A percentile compares a stretch with the other conserved stretches of the same genome.
Conservation (phyloP, 2,113 vertebrate species). For the Daubentonia madagascariensis region DNA sequence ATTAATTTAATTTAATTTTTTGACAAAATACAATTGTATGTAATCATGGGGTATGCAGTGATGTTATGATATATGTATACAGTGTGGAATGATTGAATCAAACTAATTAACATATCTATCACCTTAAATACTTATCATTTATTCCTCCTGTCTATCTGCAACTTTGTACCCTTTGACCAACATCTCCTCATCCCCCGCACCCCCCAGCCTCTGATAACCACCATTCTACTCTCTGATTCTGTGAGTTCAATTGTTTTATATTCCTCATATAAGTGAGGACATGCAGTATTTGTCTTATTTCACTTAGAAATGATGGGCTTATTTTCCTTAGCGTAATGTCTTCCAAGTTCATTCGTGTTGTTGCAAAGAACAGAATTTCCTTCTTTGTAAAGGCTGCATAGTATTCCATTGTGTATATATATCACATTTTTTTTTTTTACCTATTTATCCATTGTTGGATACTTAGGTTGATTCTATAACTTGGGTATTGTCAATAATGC, state of each 20-base stretch:
- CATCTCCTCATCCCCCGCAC: background rate
- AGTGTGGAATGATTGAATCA: background rate
- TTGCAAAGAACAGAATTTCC: background rate
- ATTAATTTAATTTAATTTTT: background rate
- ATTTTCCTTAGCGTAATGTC: background rate
- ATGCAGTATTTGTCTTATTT: background rate
- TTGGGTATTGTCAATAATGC: background rate
- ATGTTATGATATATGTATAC: background rate
- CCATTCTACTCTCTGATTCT: background rate
- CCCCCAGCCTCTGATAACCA: background rate
- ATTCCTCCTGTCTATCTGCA: background rate
- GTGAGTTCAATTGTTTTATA: background rate
- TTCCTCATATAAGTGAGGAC: background rate
- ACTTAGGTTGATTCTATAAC: background rate
- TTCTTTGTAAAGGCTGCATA: background rate
- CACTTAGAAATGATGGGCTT: background rate
- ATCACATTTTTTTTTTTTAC: background rate
- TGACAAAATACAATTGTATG: background rate
- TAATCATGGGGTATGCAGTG: background rate
- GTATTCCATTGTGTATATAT: background rate
- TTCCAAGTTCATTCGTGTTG: background rate
- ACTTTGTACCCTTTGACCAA: background rate
- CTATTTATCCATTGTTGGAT: background rate
- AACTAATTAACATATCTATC: background rate
- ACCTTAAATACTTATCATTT: background rate